A percentile compares a stretch with the other conserved stretches of the same genome.
phyloP scores from a whole-genome alignment of 2,797 vertebrate species.

The Bradypodion pumilum region DNA sequence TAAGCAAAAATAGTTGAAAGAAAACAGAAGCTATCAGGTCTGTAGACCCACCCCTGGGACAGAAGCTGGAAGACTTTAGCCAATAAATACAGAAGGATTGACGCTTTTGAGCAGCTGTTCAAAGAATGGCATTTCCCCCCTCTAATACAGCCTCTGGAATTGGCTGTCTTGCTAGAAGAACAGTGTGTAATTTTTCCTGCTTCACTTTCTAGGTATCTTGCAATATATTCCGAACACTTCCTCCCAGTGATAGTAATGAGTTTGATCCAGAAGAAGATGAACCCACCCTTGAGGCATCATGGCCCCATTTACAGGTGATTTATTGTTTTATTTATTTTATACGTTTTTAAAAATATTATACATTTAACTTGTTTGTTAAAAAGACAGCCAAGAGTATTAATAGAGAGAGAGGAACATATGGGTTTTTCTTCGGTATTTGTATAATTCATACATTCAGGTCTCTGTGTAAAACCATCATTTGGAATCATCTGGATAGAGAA shows the following conservation, averaged over 20 bases:
- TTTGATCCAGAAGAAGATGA: constrained; percentile 99
- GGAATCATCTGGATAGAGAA: too few relatives aligned
- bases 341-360: too few relatives aligned
- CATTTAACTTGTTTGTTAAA: too few relatives aligned
- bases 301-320: constrained; percentile 96
- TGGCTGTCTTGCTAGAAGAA: constrained; percentile 24
- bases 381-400: too few relatives aligned
- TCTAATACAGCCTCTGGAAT: background rate
- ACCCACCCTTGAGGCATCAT: constrained; percentile 96
- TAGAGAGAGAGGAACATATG: too few relatives aligned
- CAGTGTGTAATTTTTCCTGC: constrained; percentile 52
- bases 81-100: background rate
- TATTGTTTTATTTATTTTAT: background rate
- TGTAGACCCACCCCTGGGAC: background rate
- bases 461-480: too few relatives aligned
- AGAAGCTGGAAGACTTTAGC: background rate
- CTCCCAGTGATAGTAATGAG: constrained; percentile 98
- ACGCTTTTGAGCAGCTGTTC: background rate
- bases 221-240: constrained; percentile 99
- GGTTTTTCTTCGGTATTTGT: too few relatives aligned
- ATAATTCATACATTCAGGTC: too few relatives aligned
- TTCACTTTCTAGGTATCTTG: constrained; percentile 89
- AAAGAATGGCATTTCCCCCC: background rate
- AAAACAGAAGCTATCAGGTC: background rate
- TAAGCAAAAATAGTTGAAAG: background rate